Base-by-base conservation (phyloP, 2,113 vertebrate species). In the Excalfactoria chinensis region DNA sequence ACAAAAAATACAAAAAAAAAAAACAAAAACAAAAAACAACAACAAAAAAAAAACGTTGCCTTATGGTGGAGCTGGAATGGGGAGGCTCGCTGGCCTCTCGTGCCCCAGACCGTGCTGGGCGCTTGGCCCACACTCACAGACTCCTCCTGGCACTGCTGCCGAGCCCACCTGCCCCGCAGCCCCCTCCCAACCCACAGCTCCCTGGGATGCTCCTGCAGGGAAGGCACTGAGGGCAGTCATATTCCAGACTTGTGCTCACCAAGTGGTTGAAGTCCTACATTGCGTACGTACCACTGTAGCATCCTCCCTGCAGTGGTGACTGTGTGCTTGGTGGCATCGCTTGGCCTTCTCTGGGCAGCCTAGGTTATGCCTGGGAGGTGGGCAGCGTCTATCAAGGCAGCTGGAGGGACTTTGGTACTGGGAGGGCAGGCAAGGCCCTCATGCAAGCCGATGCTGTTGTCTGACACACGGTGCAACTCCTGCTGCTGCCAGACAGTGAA, bases 61-160 rank as follows among this genome's bases (percentile, higher is more conserved):
- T 98, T 98, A 98, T 94, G 97, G 97, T 98, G 96, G 97, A 98
- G 97, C 93, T 96, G 95, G 97, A 96, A 90, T 0, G 73, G 73
- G 94, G 91, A 86, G 85, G 66, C 80, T 90, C 2, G 2, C 72
- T 79, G 89, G 88, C 92, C 92, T 90, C 87, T 72, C 2, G 11
- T 88, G 49, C 46, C 88, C 46, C 37, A 83, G 41, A 72, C 75
- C 19, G 4, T 1, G 1, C 89, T 74, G 84, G 81, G 85, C 69
- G 68, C 44, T 74, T 1, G 3, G 34, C 58, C 67, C 56, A 46
- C 43, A 74, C 6, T 89, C 82, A 86, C 83, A 93, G 94, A 95
- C 92, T 94, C 90, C 62, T 95, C 68, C 21, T 6, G 30, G 95
- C 86, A 1, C 84, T 75, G 91, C 94, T 83, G 94, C 88, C 41